Conservation (phyloP, 2,113 vertebrate species). For the Trematocara macrostoma region DNA sequence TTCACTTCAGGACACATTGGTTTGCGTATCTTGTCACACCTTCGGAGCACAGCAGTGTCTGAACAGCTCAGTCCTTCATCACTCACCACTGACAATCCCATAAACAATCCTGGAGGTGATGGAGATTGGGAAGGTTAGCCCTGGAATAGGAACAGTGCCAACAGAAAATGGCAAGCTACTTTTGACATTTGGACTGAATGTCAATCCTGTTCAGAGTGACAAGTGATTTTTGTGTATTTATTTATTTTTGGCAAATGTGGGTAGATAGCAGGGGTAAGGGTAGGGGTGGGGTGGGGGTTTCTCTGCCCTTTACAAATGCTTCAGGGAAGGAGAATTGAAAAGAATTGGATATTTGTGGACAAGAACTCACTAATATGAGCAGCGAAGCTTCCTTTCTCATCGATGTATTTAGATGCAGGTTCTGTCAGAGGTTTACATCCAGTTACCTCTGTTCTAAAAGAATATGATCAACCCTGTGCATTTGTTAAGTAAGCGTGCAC, state of each 20-base stretch:
- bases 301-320: constrained; percentile 33
- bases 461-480: neutral
- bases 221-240: neutral
- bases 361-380: neutral
- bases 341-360: neutral
- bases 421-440: neutral
- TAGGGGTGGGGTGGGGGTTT: neutral
- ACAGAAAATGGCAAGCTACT: constrained; percentile 21
- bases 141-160: neutral
- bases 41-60: constrained; percentile 1
- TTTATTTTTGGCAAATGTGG: neutral
- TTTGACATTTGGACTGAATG: constrained; percentile 65
- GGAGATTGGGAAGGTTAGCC: neutral
- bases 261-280: neutral
- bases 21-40: neutral
- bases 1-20: neutral
- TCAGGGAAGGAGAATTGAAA: neutral
- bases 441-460: neutral
- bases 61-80: constrained; percentile 4
- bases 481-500: constrained; percentile 12
- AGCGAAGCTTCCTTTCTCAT: neutral
- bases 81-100: constrained; percentile 3
- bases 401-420: neutral
- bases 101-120: neutral
- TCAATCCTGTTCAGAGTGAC: constrained; percentile 25